Conservation (phyloP, 2,113 vertebrate genomes). For the Ammodytes dubius region DNA sequence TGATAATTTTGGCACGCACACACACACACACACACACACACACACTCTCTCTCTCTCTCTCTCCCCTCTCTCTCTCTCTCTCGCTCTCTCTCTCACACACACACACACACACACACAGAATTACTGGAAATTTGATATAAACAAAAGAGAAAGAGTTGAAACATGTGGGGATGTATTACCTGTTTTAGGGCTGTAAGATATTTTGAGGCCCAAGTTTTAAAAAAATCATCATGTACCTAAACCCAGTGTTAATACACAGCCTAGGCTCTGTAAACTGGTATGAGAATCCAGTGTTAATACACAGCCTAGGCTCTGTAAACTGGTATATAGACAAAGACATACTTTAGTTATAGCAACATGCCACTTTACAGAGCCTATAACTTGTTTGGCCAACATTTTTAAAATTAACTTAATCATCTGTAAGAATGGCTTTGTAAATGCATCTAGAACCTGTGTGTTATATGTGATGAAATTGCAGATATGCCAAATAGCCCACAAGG, state of each 20-base stretch:
- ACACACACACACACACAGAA: too few relatives aligned
- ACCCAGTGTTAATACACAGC: too few relatives aligned
- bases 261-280: too few relatives aligned
- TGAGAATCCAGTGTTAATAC: too few relatives aligned
- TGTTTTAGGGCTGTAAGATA: constrained; percentile 9
- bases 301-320: too few relatives aligned
- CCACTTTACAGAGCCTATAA: too few relatives aligned
- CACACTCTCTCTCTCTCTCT: too few relatives aligned
- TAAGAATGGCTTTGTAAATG: not conserved
- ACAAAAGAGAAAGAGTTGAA: not conserved
- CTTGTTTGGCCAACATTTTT: not conserved
- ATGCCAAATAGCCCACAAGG: not conserved
- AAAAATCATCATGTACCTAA: not conserved
- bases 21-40: too few relatives aligned
- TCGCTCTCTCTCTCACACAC: too few relatives aligned
- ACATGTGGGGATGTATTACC: constrained; percentile 20
- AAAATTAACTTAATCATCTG: constrained; percentile 32
- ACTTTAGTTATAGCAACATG: too few relatives aligned
- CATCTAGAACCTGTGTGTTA: not conserved
- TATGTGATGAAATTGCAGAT: not conserved
- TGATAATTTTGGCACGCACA: constrained; percentile 56
- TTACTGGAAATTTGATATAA: constrained; percentile 27
- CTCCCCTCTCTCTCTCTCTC: too few relatives aligned
- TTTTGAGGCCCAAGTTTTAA: not conserved
- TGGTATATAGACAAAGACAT: too few relatives aligned